Base-by-base conservation (phyloP, 1,140 invertebrate species). In the Trichonephila clavata region DNA sequence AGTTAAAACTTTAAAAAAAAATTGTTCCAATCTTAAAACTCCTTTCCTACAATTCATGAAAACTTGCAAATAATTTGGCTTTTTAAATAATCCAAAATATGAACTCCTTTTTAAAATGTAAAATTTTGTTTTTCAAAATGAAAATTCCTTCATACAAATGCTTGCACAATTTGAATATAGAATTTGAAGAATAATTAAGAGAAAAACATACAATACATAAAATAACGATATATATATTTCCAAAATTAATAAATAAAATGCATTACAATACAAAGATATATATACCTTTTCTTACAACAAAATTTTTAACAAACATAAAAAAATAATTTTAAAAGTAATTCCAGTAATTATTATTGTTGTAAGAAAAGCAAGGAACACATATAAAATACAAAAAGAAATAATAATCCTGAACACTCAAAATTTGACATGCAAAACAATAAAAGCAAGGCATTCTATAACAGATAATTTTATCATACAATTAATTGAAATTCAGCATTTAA, bases 361-460 rank as follows among this genome's bases (percentile, higher is more conserved):
- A 84, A 60, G 83, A 84, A 24, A 84, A 77, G 71, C 65, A 84
- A 43, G 10, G 57, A 84, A 21, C 50, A 59, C 83, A 84, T 10
- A 84, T 24, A 60, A 84, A 84, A 84, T 59, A 84, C 10, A 59
- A 84, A 59, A 27, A 84, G 14, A 59, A 84, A 77, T 39, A 32
- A 77, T 39, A 77, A 77, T 77, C 71, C 32, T 32, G 27, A 77
- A 77, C 71, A 77, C 18, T 27, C 4, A 77, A 20, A 32, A 84
- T 32, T 87, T 8, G 27, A 32, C 89, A 81, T 81, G 89, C 89
- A 90, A 80, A 90, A 90, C 43, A 16, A 90, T 90, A 80, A 81
- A 90, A 90, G 89, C 89, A 90, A 61, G 71, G 71, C 71, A 77
- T 77, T 77, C 32, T 27, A n/a, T 77, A 77, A 32, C 71, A 32